Evolutionary conservation across 2,888 invertebrate genomes (phyloP), one percentile per base, ranked within the genome.

Genomic region (Amblyjoppa fuscipennis): DNA sequence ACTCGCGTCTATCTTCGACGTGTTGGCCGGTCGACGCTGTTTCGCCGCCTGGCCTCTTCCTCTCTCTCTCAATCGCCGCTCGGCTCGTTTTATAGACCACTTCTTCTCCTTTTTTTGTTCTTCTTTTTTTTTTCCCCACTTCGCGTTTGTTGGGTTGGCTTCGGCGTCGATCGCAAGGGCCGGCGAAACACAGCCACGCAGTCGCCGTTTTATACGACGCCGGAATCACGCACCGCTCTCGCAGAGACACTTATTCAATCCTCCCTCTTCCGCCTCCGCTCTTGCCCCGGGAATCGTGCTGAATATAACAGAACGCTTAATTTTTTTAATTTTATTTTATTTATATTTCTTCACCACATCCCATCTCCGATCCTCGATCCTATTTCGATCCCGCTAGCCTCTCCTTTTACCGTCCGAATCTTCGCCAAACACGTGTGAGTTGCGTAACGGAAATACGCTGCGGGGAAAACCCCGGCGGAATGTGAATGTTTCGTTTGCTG

Each of bases 241-340:
- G 9, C 56, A 70, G 74, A 75, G 68, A 78, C 75, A 81, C 75
- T 85, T 71, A 78, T 75, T 85, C 78, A 71, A 81, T 82, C 70
- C 78, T 78, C 41, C 53, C 34, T 74, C 74, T 45, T 74, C 74
- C 84, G 28, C 34, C 69, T 61, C 34, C 73, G 61, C 51, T 20
- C 41, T 11, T 11, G 56, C 56, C 61, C 69, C 25, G 49, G 66
- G 38, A 76, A 80, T 80, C 66, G 56, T 45, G 38, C 53, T n/a
- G 38, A 77, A 73, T 77, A 73, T 73, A 81, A 77, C 81, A 71
- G 34, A 13, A 13, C 61, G 61, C 51, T 71, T 53, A 76, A 51
- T 34, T 34, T 69, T 77, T 69, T 41, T 20, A 9, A 7, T 56
- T 53, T 51, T 20, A n/a, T 13, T 56, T 53, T 51, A 69, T 69